Evolutionary conservation across 2,797 vertebrate species (phyloP), one percentile per base, ranked within the genome.

Genomic region (Sciurus vulgaris): DNA sequence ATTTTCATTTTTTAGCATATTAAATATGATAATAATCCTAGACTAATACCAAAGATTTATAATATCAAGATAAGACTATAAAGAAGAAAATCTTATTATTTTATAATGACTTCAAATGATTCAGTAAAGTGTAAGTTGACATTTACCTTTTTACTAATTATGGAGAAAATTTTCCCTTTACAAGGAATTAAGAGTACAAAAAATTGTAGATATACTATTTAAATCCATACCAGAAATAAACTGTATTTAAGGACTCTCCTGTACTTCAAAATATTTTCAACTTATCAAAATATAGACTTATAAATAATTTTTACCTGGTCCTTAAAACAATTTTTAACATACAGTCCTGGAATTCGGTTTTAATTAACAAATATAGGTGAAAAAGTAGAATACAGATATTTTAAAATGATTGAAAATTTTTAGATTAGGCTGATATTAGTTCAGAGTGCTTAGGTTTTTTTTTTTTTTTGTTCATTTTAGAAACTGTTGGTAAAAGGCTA

Each of bases 181-280:
- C 74, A 74, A 94, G 56, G 7, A 38, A 69, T 69, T 59, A 86
- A 79, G 41, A 22, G 2, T 61, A 63, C 22, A 72, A 89, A 77
- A 3, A 49, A 78, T 17, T 67, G 3, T 44, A 38, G 1, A 33
- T 44, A 73, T 8, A 93, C 2, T 70, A 65, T 67, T 41, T 82
- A 69, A 73, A 70, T 74, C 28, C 11, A 70, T 28, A 22, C 22
- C 28, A 30, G 9, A 73, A 93, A 72, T 78, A 44, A 59, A 20
- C 3, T 26, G 1, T 79, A 69, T 73, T 85, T 73, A 81, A 76
- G 26, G 13, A 86, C 1, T 44, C 10, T 76, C 13, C 14, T 83
- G 13, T 30, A 91, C 90, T 94, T 87, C 28, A 78, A 74, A 77
- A 44, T 73, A 69, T 81, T 87, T 91, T 86, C 96, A 89, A 81